Conservation (phyloP, 1,140 invertebrate genomes). For the Drosophila virilis region DNA sequence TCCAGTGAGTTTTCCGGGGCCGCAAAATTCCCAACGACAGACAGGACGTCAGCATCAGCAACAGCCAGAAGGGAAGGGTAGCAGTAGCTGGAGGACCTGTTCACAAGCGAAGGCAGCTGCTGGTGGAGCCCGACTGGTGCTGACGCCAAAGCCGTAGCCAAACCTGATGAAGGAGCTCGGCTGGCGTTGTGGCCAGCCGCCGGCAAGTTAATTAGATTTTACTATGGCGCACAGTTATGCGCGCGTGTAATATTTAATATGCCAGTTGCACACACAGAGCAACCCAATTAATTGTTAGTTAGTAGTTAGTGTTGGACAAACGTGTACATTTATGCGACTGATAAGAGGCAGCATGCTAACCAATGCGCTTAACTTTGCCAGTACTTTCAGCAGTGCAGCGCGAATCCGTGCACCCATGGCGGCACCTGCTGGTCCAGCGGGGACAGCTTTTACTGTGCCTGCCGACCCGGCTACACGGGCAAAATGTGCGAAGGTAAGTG, state of each 20-base stretch:
- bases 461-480: conserved; percentile 90
- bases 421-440: conserved; percentile 91
- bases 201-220: conserved; percentile 80
- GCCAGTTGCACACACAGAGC: conserved; percentile 63
- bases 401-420: conserved; percentile 90
- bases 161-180: conserved; percentile 12
- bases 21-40: conserved; percentile 8
- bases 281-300: conserved; percentile 52
- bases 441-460: conserved; percentile 91
- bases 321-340: background rate
- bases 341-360: background rate
- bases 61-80: background rate
- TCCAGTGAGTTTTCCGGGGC: conserved; percentile 1
- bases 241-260: conserved; percentile 62
- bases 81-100: background rate
- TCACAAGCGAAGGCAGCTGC: conserved; percentile 2
- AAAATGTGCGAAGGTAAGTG: conserved; percentile 89
- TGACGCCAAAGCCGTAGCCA: background rate
- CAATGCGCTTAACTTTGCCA: conserved; percentile 55
- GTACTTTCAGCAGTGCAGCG: conserved; percentile 88
- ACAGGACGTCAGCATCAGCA: conserved; percentile 2
- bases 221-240: conserved; percentile 48
- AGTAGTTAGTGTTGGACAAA: conserved; percentile 40
- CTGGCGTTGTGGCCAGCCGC: conserved; percentile 34
- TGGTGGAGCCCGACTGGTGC: conserved; percentile 10